These are phyloP conservation scores for Gymnothorax javanicus DNA, from an alignment of 2,797 vertebrate species.

Conservation along the genomic window DNA sequence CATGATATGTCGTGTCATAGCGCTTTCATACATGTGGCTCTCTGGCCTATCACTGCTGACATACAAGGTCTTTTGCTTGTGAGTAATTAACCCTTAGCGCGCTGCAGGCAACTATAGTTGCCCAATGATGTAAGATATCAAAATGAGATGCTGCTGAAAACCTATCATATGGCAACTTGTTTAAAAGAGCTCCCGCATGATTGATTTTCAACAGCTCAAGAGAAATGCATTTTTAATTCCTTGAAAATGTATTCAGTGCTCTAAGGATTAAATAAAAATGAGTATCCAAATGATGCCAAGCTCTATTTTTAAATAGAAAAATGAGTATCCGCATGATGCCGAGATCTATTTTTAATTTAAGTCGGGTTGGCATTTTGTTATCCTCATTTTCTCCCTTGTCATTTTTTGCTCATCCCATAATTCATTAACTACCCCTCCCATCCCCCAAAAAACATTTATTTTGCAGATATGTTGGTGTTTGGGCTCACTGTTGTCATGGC, in stretches of 20 bases:
- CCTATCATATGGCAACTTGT: too few relatives aligned
- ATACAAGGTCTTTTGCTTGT: slow-evolving; percentile 13
- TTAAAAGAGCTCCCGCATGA: too few relatives aligned
- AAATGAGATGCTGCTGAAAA: too few relatives aligned
- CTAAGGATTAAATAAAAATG: slow-evolving; percentile 27
- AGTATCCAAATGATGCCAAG: slow-evolving; percentile 21
- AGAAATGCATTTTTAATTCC: too few relatives aligned
- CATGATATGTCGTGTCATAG: slow-evolving; percentile 20
- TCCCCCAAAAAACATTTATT: background rate
- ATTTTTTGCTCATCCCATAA: slow-evolving; percentile 26
- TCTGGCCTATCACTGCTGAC: background rate
- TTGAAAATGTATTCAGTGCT: background rate
- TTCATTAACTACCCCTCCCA: background rate
- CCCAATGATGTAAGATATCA: too few relatives aligned
- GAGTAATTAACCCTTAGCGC: background rate
- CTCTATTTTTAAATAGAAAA: slow-evolving; percentile 10
- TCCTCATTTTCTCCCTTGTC: slow-evolving; percentile 26
- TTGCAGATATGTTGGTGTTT: slow-evolving; percentile 34
- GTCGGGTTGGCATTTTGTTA: slow-evolving; percentile 15
- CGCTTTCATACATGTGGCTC: background rate
- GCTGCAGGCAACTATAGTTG: too few relatives aligned
- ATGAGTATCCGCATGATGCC: slow-evolving; percentile 23
- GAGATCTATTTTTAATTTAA: slow-evolving; percentile 3
- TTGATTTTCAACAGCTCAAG: too few relatives aligned
- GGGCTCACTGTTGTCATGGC: slow-evolving; percentile 37